Evolutionary conservation across 2,797 vertebrate species (phyloP), one percentile per base, ranked within the genome.

Genomic region (Acipenser ruthenus): DNA sequence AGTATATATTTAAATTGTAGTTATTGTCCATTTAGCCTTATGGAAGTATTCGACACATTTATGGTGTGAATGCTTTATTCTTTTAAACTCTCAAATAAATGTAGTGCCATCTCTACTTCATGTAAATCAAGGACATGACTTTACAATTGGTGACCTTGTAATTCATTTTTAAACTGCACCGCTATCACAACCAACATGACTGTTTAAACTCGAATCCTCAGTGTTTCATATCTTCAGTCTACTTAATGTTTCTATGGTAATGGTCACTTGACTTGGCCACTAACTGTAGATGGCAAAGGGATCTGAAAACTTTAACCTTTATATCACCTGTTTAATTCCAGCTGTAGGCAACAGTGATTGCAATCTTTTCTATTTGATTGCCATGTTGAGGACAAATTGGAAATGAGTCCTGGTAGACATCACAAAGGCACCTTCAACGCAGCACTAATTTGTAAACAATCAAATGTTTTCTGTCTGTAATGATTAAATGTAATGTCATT

Each of bases 231-330:
- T 65, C 51, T 55, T 13, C 59, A 66, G 63, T 66, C 18, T 60
- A 72, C 61, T 72, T 72, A 70, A 75, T 78, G 69, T 77, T 84
- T 83, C 84, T 83, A 83, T 86, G 79, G 80, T 78, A 79, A 87
- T 83, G 56, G 65, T 60, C n/a, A n/a, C n/a, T n/a, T n/a, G 12
- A 7, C 11, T 58, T 62, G n/a, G 10, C 18, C 10, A 4, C 18
- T 62, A 4, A 37, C 37, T 37, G 37, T 37, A 37, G 37, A 37
- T 37, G 37, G 37, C 37, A 62, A 13, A n/a, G 55, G 55, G 55
- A 7, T 58, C 3, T n/a, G 60, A 12, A 37, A 62, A 37, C 60
- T 62, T 62, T 62, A 10, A 62, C 18, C 60, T 62, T 62, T 37
- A 62, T 62, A 48, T 62, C 18, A 18, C 23, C 18, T 37, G 13